phyloP scores from a whole-genome alignment of 2,797 vertebrate genomes.

The Holocentrus rufus region DNA sequence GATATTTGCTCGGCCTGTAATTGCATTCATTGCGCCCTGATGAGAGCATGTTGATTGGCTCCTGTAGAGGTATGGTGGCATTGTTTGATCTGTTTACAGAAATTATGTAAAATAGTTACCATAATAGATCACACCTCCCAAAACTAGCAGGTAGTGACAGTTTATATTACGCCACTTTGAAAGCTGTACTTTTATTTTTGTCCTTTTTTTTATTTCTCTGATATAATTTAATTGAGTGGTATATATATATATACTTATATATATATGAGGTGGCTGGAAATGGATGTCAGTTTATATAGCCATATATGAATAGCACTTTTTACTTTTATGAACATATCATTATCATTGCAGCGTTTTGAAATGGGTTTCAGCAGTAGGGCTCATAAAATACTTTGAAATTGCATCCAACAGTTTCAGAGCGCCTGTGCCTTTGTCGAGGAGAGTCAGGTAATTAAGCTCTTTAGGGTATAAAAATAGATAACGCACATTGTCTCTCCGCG shows the following conservation, averaged over 20 bases:
- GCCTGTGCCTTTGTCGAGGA: conserved; percentile 35
- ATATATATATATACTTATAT: too few species aligned
- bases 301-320: not conserved
- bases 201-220: not conserved
- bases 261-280: not conserved
- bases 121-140: conserved; percentile 32
- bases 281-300: conserved; percentile 13
- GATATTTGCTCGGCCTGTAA: conserved; percentile 64
- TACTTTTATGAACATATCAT: conserved; percentile 1
- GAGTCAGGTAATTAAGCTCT: conserved; percentile 38
- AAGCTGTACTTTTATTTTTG: not conserved
- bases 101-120: conserved; percentile 41
- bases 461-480: conserved; percentile 15
- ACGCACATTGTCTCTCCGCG: conserved; percentile 5
- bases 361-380: conserved; percentile 1
- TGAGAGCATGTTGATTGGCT: conserved; percentile 71
- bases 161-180: conserved; percentile 33
- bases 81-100: conserved; percentile 59
- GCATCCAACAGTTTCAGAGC: conserved; percentile 21
- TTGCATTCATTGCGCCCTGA: conserved; percentile 59
- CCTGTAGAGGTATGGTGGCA: conserved; percentile 59
- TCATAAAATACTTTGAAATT: conserved; percentile 27
- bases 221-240: not conserved
- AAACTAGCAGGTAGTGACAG: conserved; percentile 3
- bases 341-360: conserved; percentile 1